Conservation (phyloP, 1,140 invertebrate species). For the Bombus polaris region DNA sequence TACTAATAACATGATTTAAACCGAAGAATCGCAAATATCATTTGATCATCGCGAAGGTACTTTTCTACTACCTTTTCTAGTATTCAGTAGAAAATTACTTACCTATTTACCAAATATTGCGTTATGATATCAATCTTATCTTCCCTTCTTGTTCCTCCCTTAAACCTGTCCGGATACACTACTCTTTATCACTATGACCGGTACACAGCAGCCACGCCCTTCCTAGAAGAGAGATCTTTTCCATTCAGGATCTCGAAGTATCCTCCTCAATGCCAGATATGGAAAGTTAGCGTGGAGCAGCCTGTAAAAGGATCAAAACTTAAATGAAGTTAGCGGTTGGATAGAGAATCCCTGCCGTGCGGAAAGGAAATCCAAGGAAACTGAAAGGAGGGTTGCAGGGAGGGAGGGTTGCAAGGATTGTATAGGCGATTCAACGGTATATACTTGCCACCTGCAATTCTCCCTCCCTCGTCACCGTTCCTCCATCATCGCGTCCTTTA, state of each 20-base stretch:
- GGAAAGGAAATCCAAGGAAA: conserved; percentile 1
- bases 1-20: no score
- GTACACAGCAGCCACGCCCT: conserved; percentile 32
- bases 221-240: conserved; percentile 2
- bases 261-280: conserved; percentile 69
- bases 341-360: conserved; percentile 57
- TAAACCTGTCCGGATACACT: background rate
- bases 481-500: conserved; percentile 9
- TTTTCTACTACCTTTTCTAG: no score
- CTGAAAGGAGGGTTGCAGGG: background rate
- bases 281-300: conserved; percentile 69
- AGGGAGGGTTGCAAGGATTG: background rate
- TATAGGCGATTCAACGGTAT: background rate
- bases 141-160: no score
- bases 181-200: background rate
- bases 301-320: conserved; percentile 73
- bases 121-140: no score
- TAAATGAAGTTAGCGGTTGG: conserved; percentile 72
- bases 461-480: background rate
- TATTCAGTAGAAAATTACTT: no score
- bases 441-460: conserved; percentile 41
- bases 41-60: no score
- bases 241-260: conserved; percentile 56
- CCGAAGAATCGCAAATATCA: no score
- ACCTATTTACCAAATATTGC: no score